Percentiles rank a stretch among this genome's conserved stretches.
phyloP scores from a whole-genome alignment of 23 tunicate species.

The Clavelina lepadiformis region DNA sequence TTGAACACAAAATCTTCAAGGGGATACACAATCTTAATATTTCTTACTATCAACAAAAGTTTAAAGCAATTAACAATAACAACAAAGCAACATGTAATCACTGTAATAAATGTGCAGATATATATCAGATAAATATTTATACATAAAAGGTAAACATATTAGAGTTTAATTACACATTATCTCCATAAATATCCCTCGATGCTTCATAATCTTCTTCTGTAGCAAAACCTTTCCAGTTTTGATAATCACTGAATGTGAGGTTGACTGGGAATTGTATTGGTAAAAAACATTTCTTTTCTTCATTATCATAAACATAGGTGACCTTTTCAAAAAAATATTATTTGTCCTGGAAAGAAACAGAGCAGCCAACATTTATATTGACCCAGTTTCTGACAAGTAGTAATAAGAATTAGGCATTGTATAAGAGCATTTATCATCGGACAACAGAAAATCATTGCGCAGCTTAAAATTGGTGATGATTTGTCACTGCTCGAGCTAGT shows the following conservation, averaged over 20 bases:
- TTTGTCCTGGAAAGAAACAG: too few relatives aligned
- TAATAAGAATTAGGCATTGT: too few relatives aligned
- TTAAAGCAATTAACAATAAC: neutral
- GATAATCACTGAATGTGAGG: slow-evolving; percentile 59
- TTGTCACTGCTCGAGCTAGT: too few relatives aligned
- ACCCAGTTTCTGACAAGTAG: too few relatives aligned
- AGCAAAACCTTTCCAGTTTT: slow-evolving; percentile 60
- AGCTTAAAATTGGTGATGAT: too few relatives aligned
- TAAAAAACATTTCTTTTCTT: slow-evolving; percentile 72
- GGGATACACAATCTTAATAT: neutral
- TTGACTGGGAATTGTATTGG: slow-evolving; percentile 74
- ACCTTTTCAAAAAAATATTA: too few relatives aligned
- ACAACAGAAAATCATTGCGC: too few relatives aligned
- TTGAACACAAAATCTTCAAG: too few relatives aligned
- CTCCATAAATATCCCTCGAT: slow-evolving; percentile 61
- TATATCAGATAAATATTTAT: too few relatives aligned
- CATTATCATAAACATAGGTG: slow-evolving; percentile 72
- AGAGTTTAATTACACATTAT: slow-evolving; percentile 62
- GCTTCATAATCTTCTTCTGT: slow-evolving; percentile 41
- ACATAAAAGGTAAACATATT: too few relatives aligned
- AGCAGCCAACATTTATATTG: too few relatives aligned
- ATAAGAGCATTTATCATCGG: too few relatives aligned
- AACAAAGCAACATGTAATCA: neutral
- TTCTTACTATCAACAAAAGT: neutral
- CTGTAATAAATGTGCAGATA: neutral